A percentile compares a stretch with the other conserved stretches of the same genome.
Conservation (phyloP, 2,888 invertebrate genomes). For the Dusona sp. region DNA sequence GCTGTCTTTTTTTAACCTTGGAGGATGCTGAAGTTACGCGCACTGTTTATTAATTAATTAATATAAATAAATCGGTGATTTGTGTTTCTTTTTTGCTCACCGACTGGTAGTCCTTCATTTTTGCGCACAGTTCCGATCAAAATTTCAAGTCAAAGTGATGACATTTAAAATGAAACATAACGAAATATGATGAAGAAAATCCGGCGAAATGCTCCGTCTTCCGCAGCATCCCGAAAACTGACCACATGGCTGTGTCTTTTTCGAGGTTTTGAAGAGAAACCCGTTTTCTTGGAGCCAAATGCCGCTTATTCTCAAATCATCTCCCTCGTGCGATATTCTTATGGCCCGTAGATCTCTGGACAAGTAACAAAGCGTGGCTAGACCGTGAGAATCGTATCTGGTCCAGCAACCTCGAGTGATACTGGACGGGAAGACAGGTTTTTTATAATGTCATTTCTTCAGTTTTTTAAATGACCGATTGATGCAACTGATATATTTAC, state of each 20-base stretch:
- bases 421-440: conserved; percentile 75
- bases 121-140: background rate
- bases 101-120: background rate
- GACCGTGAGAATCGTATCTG: conserved; percentile 81
- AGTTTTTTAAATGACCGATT: background rate
- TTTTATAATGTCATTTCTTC: conserved; percentile 30
- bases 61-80: background rate
- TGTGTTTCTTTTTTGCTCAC: background rate
- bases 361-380: conserved; percentile 74
- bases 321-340: conserved; percentile 65
- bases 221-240: conserved; percentile 81
- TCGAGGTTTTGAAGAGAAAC: conserved; percentile 72
- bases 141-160: background rate
- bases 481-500: background rate
- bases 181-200: conserved; percentile 21
- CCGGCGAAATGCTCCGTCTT: conserved; percentile 77
- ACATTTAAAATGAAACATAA: background rate
- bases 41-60: background rate
- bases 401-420: conserved; percentile 74
- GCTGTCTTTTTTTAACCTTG: too few species aligned
- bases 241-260: conserved; percentile 76
- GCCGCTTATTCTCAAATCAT: conserved; percentile 73
- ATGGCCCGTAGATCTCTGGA: conserved; percentile 21
- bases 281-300: conserved; percentile 73
- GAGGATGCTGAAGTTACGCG: too few species aligned